phyloP scores from a whole-genome alignment of 1,140 invertebrate genomes.

The Physella acuta region DNA sequence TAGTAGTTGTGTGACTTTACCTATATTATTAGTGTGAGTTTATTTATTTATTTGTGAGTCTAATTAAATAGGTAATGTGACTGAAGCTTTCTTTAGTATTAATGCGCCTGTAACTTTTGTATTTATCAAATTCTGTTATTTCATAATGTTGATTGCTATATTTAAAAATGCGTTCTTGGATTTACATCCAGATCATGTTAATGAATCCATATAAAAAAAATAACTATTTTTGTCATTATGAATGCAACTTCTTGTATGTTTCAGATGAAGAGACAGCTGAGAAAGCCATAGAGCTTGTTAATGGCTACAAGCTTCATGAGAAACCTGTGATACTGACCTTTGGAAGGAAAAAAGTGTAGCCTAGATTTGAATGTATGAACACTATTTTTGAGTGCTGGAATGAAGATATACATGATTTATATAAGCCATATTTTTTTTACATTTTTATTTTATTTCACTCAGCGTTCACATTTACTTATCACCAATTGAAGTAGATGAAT shows the following conservation, averaged over 20 bases:
- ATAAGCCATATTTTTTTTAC: too few species aligned
- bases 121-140: background rate
- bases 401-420: too few species aligned
- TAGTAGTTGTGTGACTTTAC: background rate
- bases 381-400: too few species aligned
- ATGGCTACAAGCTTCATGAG: slow-evolving; percentile 46
- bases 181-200: background rate
- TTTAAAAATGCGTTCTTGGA: background rate
- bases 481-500: too few species aligned
- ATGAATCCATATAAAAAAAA: background rate
- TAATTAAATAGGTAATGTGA: background rate
- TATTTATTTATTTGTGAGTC: too few species aligned
- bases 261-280: slow-evolving; percentile 37
- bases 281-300: slow-evolving; percentile 36
- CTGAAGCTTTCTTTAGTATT: background rate
- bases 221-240: background rate
- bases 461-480: too few species aligned
- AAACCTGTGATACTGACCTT: slow-evolving; percentile 44
- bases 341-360: slow-evolving; percentile 42
- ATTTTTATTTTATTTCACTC: too few species aligned
- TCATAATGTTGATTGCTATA: background rate
- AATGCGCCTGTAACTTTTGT: too few species aligned
- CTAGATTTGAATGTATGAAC: too few species aligned
- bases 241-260: slow-evolving; percentile 8
- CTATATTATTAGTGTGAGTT: background rate